Conservation (phyloP, 1,140 invertebrate species). For the Drosophila pruinosa region DNA sequence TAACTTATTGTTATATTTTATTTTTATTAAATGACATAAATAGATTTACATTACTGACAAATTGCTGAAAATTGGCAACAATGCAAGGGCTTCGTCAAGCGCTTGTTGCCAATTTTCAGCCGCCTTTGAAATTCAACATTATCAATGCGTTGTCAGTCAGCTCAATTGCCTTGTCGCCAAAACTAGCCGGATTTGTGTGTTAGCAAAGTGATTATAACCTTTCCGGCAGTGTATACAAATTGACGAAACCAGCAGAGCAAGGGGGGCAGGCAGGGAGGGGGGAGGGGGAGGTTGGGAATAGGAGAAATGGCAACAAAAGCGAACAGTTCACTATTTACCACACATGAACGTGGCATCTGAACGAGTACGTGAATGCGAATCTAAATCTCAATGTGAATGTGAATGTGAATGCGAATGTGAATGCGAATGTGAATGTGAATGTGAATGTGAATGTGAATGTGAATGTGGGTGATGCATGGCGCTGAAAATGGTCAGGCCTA, state of each 20-base stretch:
- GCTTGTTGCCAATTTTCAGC: too few relatives aligned
- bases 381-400: slow-evolving; percentile 17
- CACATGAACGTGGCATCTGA: slow-evolving; percentile 33
- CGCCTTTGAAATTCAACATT: too few relatives aligned
- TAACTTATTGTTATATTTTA: too few relatives aligned
- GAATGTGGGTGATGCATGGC: slow-evolving; percentile 61
- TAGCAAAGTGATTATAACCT: background rate
- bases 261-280: background rate
- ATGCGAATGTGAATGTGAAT: slow-evolving; percentile 35
- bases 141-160: background rate
- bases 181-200: background rate
- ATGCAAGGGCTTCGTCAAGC: background rate
- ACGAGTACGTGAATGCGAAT: slow-evolving; percentile 8
- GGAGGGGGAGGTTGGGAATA: background rate
- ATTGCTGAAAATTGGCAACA: background rate
- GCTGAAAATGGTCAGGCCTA: slow-evolving; percentile 67
- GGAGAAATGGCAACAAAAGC: slow-evolving; percentile 23
- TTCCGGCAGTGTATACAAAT: slow-evolving; percentile 19
- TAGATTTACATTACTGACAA: too few relatives aligned
- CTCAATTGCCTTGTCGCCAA: background rate
- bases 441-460: slow-evolving; percentile 11
- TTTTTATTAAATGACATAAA: too few relatives aligned
- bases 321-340: slow-evolving; percentile 70
- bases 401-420: slow-evolving; percentile 10
- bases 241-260: background rate